Evolutionary conservation across 2,113 vertebrate species (phyloP), one percentile per base, ranked within the genome.

Genomic region (Phainopepla nitens): DNA sequence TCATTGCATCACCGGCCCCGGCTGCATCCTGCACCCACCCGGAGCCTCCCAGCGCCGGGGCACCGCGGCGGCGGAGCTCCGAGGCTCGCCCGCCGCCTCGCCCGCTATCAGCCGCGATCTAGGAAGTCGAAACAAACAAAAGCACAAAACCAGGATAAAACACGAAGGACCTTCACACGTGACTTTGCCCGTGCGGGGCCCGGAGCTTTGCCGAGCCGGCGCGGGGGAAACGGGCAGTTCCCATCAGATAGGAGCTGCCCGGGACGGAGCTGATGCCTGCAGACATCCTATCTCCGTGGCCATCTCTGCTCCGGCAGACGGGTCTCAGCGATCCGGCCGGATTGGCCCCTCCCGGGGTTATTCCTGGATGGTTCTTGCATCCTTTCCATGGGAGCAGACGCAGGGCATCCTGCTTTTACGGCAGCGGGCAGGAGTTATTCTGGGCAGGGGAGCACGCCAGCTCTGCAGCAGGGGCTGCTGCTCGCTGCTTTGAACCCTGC

Each of bases 121-220:
- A 6, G 90, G 94, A 82, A 95, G 64, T 69, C 41, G 0, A 22
- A 82, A 75, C 90, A 93, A 96, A 95, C 95, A 92, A 87, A 39
- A 82, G 24, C 71, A 93, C 94, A 97, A 96, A 95, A 60, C 87
- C 82, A 82, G 92, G 84, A 95, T 87, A 66, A 90, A 96, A 68
- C 92, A 85, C 0, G 16, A 68, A 6, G 33, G 54, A 35, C 41
- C 88, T 85, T 65, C 78, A 6, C 0, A 5, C 0, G 5, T 31
- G 90, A 56, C 88, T 77, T 24, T 82, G 94, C 36, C 90, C 31
- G 9, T 2, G 45, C 4, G 13, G 69, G 68, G 39, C 16, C 11
- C 13, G 75, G 45, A 42, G 73, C 49, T 70, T 5, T 45, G 86
- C 11, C 4, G 56, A 14, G 18, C 15, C 11, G 31, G 88, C 13